Evolutionary conservation across 2,797 vertebrate species (phyloP), one percentile per base, ranked within the genome.

Genomic region (Notolepis coatsorum): DNA sequence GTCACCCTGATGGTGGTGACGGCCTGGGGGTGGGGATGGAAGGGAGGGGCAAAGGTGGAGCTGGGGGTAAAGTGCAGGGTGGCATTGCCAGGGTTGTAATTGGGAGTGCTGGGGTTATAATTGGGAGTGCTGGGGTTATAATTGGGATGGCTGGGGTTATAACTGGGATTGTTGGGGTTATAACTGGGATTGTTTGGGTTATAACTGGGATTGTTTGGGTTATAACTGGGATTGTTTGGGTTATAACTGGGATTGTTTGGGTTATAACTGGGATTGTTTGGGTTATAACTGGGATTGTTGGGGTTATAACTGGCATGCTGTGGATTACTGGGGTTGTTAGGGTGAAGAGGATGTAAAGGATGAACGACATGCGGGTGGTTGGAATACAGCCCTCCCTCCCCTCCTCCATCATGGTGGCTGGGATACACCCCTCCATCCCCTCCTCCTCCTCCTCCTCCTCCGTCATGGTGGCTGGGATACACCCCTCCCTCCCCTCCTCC

Each of bases 1-100:
- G 96, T 97, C 59, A 97, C 96, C 37, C 96, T 91, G 81, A 96
- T 97, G 0, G 95, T 97, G 45, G 96, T 96, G 79, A 96, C 77
- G 13, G 93, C 93, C 7, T 97, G 96, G 38, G 91, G 91, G 76
- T 92, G 91, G 43, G 91, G 92, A 54, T 90, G 89, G 58, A 90
- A 88, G 2, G 88, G 89, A 5, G 89, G 81, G 10, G 83, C 77
- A 24, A 82, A 86, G 18, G 64, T 65, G 30, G 75, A 49, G 1
- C 65, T 61, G 1, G 85, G 85, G 5, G 48, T 28, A 4, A 71
- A 77, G 0, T 71, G 61, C 48, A 80, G 63, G 24, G 39, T 73
- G 17, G 73, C 35, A 35, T 75, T 84, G 53, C 31, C 30, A 1
- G 69, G 31, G 17, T 46, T 77, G 25, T 55, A 81, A 58, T 61